phyloP scores from a whole-genome alignment of 2,113 vertebrate genomes.

The Equus przewalskii region DNA sequence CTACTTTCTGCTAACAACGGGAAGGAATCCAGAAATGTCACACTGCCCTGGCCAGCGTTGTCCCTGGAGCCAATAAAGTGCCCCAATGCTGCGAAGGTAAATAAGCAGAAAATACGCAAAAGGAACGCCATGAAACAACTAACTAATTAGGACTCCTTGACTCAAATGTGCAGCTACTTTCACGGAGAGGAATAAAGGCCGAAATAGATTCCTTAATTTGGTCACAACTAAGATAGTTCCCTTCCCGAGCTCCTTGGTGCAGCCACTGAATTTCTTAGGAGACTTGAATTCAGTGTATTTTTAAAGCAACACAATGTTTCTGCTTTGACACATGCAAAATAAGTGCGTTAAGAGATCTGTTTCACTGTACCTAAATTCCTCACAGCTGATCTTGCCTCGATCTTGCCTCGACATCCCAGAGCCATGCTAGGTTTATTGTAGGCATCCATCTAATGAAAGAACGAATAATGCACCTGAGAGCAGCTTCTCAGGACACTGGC shows the following conservation, averaged over 20 bases:
- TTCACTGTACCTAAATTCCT: not conserved
- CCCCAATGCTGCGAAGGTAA: rapidly evolving
- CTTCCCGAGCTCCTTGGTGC: not conserved
- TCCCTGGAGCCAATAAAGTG: not conserved
- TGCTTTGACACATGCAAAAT: not conserved
- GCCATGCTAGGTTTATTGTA: not conserved
- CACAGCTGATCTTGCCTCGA: too few species aligned
- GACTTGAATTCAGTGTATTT: not conserved
- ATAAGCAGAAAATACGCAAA: rapidly evolving
- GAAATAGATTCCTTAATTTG: not conserved
- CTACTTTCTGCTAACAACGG: not conserved
- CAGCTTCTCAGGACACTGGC: too few species aligned
- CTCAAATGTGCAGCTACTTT: rapidly evolving
- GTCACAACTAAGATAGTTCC: not conserved
- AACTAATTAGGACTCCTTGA: not conserved
- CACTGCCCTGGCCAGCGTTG: rapidly evolving
- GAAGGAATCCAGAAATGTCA: not conserved
- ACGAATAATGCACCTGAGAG: rapidly evolving
- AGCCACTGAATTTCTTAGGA: not conserved
- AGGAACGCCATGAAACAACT: rapidly evolving
- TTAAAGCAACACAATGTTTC: not conserved
- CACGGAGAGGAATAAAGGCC: rapidly evolving
- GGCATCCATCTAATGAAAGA: not conserved
- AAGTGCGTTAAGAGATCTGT: not conserved
- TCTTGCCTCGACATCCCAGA: not conserved